These are phyloP conservation scores for Chelonus insularis DNA, from an alignment of 1,140 invertebrate species.

Conservation along the genomic window DNA sequence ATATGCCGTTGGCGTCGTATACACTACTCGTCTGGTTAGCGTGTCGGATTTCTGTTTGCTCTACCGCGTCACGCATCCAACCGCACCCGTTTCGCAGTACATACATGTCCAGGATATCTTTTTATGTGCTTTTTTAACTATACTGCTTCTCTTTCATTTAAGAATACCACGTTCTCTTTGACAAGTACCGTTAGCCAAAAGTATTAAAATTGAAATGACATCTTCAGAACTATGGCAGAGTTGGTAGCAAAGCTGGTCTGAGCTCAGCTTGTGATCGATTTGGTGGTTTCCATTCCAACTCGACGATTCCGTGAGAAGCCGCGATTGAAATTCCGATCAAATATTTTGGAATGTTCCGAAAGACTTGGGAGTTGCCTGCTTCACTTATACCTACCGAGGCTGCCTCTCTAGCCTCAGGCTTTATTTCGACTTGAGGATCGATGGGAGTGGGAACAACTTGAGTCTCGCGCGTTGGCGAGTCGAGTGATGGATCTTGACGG, in stretches of 20 bases:
- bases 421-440: background rate
- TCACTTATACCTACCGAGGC: background rate
- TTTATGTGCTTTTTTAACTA: background rate
- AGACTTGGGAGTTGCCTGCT: constrained; percentile 13
- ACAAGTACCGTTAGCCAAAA: too few relatives aligned
- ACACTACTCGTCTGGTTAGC: constrained; percentile 14
- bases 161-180: too few relatives aligned
- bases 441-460: constrained; percentile 9
- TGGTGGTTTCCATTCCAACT: constrained; percentile 12
- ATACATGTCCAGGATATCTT: background rate
- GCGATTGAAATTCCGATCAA: constrained; percentile 24
- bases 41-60: constrained; percentile 39
- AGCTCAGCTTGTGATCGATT: constrained; percentile 14
- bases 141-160: background rate
- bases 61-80: constrained; percentile 31
- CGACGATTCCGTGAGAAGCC: constrained; percentile 18
- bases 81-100: constrained; percentile 17
- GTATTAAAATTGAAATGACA: background rate
- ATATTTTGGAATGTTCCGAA: constrained; percentile 23
- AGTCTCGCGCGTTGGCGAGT: constrained; percentile 21
- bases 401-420: background rate
- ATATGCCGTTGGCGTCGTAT: background rate
- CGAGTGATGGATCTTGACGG: constrained; percentile 35
- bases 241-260: background rate
- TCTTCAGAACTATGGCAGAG: background rate